Evolutionary conservation across 2,888 invertebrate species (phyloP).

Genomic region (Dynastes hyllus): DNA sequence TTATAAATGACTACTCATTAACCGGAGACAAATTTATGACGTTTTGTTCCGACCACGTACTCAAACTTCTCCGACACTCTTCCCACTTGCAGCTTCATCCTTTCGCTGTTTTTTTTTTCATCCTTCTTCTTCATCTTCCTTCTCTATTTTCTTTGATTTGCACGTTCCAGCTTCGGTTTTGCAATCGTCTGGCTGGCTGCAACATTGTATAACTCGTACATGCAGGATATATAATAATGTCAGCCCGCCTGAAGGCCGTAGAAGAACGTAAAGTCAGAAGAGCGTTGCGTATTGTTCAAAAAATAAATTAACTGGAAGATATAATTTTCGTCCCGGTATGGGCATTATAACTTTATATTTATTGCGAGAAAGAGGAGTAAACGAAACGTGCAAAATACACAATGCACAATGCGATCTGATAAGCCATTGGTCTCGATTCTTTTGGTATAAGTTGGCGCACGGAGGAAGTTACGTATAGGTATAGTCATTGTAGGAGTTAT

Average conservation of each 20-base stretch:
- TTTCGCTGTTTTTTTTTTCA: background rate
- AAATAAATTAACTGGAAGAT: constrained; percentile 31
- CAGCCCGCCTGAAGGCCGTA: background rate
- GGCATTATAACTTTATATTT: constrained; percentile 41
- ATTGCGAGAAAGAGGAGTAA: constrained; percentile 43
- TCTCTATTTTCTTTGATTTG: background rate
- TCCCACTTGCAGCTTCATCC: background rate
- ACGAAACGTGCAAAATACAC: constrained; percentile 52
- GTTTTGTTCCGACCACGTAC: constrained; percentile 40
- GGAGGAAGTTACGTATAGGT: background rate
- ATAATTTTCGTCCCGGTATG: constrained; percentile 41
- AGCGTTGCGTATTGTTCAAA: constrained; percentile 26
- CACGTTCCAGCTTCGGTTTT: background rate
- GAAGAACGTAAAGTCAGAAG: background rate
- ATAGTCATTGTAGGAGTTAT: too few relatives aligned
- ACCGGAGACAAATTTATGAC: constrained; percentile 39
- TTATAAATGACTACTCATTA: constrained; percentile 24
- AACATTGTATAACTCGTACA: too few relatives aligned
- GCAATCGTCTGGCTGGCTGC: background rate
- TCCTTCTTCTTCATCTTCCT: background rate
- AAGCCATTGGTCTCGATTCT: background rate
- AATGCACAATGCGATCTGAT: constrained; percentile 52
- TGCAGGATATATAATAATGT: background rate
- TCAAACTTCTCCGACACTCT: background rate
- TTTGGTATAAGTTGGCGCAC: background rate